These are phyloP conservation scores for Pseudorectes ferrugineus DNA, from an alignment of 2,113 vertebrate genomes.

Conservation along the genomic window DNA sequence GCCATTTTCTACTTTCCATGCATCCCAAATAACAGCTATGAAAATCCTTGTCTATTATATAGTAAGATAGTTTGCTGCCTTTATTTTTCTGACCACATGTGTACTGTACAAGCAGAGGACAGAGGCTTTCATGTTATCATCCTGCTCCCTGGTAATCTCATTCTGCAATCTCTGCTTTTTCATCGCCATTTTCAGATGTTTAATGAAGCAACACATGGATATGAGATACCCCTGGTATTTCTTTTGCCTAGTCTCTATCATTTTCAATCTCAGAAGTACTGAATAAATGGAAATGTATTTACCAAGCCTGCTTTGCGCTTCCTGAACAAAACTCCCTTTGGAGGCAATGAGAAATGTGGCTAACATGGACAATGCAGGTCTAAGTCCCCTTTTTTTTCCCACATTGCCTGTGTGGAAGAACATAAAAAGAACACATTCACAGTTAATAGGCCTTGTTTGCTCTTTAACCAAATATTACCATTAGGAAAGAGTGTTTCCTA, in stretches of 20 bases:
- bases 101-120: background rate
- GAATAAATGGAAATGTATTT: conserved; percentile 5
- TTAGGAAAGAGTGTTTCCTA: background rate
- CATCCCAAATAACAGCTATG: background rate
- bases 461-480: background rate
- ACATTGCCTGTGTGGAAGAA: background rate
- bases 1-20: background rate
- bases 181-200: conserved; percentile 32
- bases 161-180: conserved; percentile 24
- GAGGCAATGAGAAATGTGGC: background rate
- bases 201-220: conserved; percentile 38
- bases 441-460: background rate
- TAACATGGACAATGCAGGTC: background rate
- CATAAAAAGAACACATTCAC: background rate
- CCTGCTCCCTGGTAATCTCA: conserved; percentile 26
- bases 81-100: conserved; percentile 24
- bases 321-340: background rate
- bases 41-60: background rate
- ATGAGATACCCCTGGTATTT: background rate
- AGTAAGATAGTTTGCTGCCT: background rate
- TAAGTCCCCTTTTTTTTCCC: background rate
- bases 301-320: background rate
- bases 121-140: conserved; percentile 19
- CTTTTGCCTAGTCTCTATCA: background rate
- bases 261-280: conserved; percentile 8